Conservation (phyloP, 1,140 invertebrate genomes). For the Anagrus nilaparvatae region DNA sequence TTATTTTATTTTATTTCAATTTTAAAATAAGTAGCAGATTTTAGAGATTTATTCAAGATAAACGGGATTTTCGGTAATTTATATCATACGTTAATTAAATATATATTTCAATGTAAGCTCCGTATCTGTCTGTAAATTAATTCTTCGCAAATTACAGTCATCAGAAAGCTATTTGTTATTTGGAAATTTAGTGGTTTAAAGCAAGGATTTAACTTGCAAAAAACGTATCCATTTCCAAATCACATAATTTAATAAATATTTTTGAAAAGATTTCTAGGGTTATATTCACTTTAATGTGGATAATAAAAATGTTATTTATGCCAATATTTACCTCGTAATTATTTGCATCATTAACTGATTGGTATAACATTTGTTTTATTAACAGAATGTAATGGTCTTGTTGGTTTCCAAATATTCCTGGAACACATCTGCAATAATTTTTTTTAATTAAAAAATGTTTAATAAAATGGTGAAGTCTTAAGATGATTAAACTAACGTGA, state of each 20-base stretch:
- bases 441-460: conserved; percentile 13
- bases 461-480: not conserved
- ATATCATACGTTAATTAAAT: no score
- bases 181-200: conserved; percentile 32
- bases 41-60: not conserved
- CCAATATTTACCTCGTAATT: conserved; percentile 49
- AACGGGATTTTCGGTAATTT: not conserved
- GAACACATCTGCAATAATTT: conserved; percentile 62
- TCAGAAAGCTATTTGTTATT: conserved; percentile 35
- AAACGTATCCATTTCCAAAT: conserved; percentile 35
- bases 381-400: conserved; percentile 83
- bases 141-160: conserved; percentile 41
- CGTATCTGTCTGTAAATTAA: conserved; percentile 43
- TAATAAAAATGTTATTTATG: not conserved
- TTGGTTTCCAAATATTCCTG: conserved; percentile 93
- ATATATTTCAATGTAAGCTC: conserved; percentile 31
- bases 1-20: not conserved
- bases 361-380: conserved; percentile 89
- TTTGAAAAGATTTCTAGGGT: no score
- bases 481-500: conserved; percentile 56
- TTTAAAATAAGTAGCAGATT: not conserved
- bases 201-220: conserved; percentile 18
- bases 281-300: no score
- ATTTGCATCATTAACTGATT: conserved; percentile 61
- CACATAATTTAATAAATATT: conserved; percentile 9